Evolutionary conservation across 2,113 vertebrate species (phyloP).

Genomic region (Gymnarchus niloticus): DNA sequence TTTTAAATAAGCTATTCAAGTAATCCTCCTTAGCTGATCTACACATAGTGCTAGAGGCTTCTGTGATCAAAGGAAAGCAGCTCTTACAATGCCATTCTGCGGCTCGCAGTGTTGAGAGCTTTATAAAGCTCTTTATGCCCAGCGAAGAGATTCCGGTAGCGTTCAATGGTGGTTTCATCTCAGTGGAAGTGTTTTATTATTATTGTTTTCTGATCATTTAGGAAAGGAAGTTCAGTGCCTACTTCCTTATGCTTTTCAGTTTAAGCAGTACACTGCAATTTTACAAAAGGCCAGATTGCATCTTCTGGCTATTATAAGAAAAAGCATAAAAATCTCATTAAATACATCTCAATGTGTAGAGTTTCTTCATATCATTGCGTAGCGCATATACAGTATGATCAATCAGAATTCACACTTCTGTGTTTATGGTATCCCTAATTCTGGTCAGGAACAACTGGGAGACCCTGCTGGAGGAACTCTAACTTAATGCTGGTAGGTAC

Average conservation of each 20-base stretch:
- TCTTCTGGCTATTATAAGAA: background rate
- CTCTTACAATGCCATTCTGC: slow-evolving; percentile 17
- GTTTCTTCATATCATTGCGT: too few species aligned
- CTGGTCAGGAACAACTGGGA: too few species aligned
- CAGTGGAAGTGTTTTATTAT: slow-evolving; percentile 7
- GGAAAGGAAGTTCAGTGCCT: background rate
- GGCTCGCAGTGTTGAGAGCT: background rate
- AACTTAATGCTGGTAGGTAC: too few species aligned
- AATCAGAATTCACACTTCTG: too few species aligned
- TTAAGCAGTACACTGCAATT: background rate
- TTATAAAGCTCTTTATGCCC: slow-evolving; percentile 19
- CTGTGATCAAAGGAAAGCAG: slow-evolving; percentile 10
- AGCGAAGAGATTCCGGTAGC: slow-evolving; percentile 10
- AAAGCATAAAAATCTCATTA: background rate
- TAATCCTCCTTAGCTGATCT: slow-evolving; percentile 12
- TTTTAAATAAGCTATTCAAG: slow-evolving; percentile 8
- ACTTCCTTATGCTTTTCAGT: background rate
- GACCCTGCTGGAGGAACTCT: too few species aligned
- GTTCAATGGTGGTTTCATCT: slow-evolving; percentile 10
- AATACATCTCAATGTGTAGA: background rate
- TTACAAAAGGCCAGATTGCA: background rate
- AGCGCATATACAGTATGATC: too few species aligned
- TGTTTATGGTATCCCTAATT: background rate
- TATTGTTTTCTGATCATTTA: slow-evolving; percentile 16
- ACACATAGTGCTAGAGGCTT: background rate